Percentiles rank a stretch among this genome's conserved stretches.
Evolutionary conservation across 2,113 vertebrate species (phyloP).

Genomic region (Myotis brandtii): DNA sequence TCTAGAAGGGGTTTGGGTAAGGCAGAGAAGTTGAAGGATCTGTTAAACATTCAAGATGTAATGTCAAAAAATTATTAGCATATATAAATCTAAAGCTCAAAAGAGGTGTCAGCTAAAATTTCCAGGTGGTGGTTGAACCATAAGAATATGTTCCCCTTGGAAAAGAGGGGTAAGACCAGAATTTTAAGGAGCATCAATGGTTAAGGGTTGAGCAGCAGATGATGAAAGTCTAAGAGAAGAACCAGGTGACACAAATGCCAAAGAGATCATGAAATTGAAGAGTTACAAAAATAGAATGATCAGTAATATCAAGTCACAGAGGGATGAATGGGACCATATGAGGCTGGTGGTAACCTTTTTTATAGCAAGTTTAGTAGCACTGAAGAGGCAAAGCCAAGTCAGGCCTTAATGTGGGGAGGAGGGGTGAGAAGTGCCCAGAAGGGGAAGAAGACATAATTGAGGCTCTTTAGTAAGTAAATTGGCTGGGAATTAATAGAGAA

Average conservation of each 20-base stretch:
- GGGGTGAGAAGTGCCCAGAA: background rate
- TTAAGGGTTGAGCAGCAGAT: background rate
- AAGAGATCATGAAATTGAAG: background rate
- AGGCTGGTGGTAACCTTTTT: background rate
- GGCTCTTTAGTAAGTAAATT: background rate
- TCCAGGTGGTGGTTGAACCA: background rate
- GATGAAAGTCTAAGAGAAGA: background rate
- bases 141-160: background rate
- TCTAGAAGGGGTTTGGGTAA: background rate
- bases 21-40: background rate
- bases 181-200: background rate
- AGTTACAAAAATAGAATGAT: background rate
- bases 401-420: background rate
- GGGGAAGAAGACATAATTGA: background rate
- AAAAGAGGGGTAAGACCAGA: background rate
- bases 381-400: background rate
- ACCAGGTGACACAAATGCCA: background rate
- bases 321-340: background rate
- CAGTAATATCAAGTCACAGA: background rate
- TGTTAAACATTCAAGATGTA: background rate
- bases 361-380: background rate
- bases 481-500: background rate
- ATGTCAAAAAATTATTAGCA: background rate
- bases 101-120: background rate
- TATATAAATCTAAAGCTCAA: slow-evolving; percentile 6